These are phyloP conservation scores for Drosophila engyochracea DNA, from an alignment of 2,888 invertebrate species.

Conservation along the genomic window DNA sequence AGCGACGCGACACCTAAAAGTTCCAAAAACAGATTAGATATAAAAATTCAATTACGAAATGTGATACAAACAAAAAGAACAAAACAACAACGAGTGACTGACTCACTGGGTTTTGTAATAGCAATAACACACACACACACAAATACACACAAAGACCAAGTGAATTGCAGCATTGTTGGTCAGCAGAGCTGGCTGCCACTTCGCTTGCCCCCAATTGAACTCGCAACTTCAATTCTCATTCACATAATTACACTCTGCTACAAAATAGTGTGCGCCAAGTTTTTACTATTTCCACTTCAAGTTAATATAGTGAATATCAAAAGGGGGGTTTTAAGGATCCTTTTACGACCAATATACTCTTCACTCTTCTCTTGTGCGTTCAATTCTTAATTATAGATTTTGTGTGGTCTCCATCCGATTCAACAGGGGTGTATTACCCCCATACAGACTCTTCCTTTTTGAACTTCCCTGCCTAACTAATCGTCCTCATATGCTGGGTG, in stretches of 20 bases:
- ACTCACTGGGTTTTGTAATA: constrained; percentile 21
- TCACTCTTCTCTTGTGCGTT: background rate
- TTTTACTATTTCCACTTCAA: background rate
- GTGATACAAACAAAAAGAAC: constrained; percentile 37
- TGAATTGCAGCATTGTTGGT: constrained; percentile 24
- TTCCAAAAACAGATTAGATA: constrained; percentile 64
- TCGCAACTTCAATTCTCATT: constrained; percentile 47
- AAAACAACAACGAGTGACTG: constrained; percentile 42
- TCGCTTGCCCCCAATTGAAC: constrained; percentile 56
- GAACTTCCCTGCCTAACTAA: background rate
- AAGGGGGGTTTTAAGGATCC: background rate
- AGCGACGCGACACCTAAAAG: constrained; percentile 90
- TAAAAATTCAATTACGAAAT: constrained; percentile 67
- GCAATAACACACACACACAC: constrained; percentile 11
- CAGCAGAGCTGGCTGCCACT: constrained; percentile 33
- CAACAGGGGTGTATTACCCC: too few relatives aligned
- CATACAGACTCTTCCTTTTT: background rate
- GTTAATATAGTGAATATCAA: background rate
- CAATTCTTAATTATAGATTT: background rate
- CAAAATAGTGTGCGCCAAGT: constrained; percentile 5
- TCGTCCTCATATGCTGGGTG: background rate
- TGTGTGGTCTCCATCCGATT: too few relatives aligned
- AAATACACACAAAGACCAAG: constrained; percentile 6
- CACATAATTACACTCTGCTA: constrained; percentile 35
- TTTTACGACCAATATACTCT: background rate